Percentiles rank a stretch among this genome's conserved stretches.
Evolutionary conservation across 35 echinoderm and acorn worm species (phyloP).

Genomic region (Ptychodera flava): DNA sequence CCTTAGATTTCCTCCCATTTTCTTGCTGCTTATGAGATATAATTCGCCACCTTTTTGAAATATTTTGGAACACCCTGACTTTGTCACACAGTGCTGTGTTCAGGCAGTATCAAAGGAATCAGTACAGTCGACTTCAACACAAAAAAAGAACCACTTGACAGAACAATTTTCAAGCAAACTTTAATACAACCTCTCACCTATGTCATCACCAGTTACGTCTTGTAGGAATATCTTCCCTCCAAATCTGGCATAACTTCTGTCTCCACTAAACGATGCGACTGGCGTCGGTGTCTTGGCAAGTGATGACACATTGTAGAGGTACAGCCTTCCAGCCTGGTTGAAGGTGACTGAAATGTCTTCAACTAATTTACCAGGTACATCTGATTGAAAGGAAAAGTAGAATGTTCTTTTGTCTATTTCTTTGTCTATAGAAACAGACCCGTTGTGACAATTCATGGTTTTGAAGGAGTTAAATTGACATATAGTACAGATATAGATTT

Average conservation of each 20-base stretch:
- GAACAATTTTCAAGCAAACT: too few species aligned
- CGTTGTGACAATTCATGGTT: background rate
- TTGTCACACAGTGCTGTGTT: too few species aligned
- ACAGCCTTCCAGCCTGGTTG: background rate
- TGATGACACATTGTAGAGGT: background rate
- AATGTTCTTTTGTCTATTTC: background rate
- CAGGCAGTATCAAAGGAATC: too few species aligned
- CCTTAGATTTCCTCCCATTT: too few species aligned
- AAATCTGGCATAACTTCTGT: conserved; percentile 36
- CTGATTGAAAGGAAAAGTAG: background rate
- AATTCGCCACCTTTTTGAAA: too few species aligned
- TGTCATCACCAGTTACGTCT: conserved; percentile 49
- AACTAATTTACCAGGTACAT: background rate
- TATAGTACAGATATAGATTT: background rate
- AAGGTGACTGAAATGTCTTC: background rate
- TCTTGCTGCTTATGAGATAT: too few species aligned
- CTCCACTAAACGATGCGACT: conserved; percentile 38
- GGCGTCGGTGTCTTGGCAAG: background rate
- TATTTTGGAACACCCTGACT: too few species aligned
- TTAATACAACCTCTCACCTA: too few species aligned
- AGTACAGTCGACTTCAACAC: too few species aligned
- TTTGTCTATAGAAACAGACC: background rate
- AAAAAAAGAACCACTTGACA: too few species aligned
- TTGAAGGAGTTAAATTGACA: background rate
- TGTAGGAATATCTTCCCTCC: conserved; percentile 19